These are phyloP conservation scores for Drosophila cognata DNA, from an alignment of 2,888 invertebrate species.

Conservation along the genomic window DNA sequence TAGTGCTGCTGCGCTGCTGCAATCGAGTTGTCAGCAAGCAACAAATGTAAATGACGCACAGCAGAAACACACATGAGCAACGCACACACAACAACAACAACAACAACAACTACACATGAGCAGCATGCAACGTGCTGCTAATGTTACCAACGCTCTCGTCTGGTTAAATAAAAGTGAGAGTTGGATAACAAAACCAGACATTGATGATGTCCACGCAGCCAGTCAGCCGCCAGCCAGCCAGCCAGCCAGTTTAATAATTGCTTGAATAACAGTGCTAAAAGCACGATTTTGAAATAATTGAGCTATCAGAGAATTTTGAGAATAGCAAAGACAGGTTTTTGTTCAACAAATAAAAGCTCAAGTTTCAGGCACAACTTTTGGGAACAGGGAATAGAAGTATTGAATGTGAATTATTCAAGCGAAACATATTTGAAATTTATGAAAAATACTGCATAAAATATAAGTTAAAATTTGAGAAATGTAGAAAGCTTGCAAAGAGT, in stretches of 20 bases:
- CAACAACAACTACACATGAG: no score
- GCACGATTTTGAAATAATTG: background rate
- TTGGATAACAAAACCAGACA: conserved; percentile 51
- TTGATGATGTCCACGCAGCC: conserved; percentile 38
- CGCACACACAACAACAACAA: conserved; percentile 1
- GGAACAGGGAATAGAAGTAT: background rate
- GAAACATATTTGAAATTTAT: background rate
- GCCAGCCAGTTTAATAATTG: conserved; percentile 25
- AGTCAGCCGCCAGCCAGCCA: background rate
- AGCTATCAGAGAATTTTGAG: background rate
- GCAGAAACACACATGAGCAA: conserved; percentile 12
- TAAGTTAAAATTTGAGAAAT: accelerated
- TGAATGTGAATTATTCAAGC: background rate
- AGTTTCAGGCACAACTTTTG: accelerated
- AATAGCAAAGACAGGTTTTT: conserved; percentile 19
- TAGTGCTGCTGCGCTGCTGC: conserved; percentile 5
- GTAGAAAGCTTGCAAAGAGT: background rate
- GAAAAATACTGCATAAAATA: background rate
- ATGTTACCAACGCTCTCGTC: conserved; percentile 24
- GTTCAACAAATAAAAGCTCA: background rate
- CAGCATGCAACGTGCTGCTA: conserved; percentile 11
- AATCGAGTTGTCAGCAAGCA: conserved; percentile 59
- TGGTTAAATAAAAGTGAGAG: conserved; percentile 53
- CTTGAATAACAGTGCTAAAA: conserved; percentile 7
- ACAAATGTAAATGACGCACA: conserved; percentile 67